Conservation (phyloP, 92 coral and sea anemone genomes). For the Anthopleura xanthogrammica region DNA sequence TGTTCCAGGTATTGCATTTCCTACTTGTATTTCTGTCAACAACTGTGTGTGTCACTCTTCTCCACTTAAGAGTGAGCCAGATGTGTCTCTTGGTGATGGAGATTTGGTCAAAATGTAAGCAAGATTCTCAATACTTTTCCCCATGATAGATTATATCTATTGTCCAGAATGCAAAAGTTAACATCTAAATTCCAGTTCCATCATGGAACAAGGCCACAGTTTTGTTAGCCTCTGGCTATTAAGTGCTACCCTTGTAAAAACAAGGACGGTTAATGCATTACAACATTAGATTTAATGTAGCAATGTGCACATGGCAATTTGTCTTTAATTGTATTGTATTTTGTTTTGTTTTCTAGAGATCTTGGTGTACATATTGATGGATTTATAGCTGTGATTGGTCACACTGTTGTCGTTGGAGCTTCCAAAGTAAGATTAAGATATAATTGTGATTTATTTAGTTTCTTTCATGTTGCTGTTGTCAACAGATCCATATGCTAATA, state of each 20-base stretch:
- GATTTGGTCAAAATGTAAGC: slow-evolving; percentile 96
- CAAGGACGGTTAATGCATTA: no score
- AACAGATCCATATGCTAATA: no score
- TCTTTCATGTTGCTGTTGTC: no score
- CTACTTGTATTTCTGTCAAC: slow-evolving; percentile 93
- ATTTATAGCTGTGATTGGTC: slow-evolving; percentile 93
- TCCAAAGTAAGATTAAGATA: slow-evolving; percentile 56
- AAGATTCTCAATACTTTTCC: neutral
- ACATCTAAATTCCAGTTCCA: no score
- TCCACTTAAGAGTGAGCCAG: slow-evolving; percentile 84
- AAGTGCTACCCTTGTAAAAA: no score
- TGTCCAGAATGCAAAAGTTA: neutral
- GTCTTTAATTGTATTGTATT: neutral
- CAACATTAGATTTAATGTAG: no score
- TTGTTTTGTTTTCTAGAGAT: slow-evolving; percentile 58
- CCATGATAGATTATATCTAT: neutral
- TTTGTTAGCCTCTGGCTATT: no score
- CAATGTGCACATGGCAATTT: no score
- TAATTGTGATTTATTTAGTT: no score
- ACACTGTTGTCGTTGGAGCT: slow-evolving; percentile 93
- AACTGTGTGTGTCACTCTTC: slow-evolving; percentile 93
- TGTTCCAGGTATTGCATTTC: slow-evolving; percentile 87
- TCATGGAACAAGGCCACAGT: no score
- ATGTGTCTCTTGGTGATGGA: slow-evolving; percentile 71
- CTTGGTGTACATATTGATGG: slow-evolving; percentile 98